Conservation (phyloP, 2,113 vertebrate species). For the Hippocampus abdominalis region DNA sequence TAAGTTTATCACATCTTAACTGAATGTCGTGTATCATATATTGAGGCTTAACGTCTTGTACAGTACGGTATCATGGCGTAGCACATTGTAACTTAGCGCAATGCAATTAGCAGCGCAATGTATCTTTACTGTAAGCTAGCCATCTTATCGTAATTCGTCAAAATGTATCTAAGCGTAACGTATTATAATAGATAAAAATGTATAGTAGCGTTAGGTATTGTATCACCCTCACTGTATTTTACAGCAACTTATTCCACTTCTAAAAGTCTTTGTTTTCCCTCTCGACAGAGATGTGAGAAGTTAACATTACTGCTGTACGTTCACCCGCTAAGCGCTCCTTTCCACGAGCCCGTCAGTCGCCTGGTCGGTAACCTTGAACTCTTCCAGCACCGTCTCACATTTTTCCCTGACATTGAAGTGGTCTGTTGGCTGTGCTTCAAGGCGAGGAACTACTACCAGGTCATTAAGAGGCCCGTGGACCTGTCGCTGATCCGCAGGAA, state of each 20-base stretch:
- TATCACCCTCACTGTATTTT: background rate
- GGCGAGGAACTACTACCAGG: slow-evolving; percentile 93
- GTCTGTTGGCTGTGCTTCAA: slow-evolving; percentile 57
- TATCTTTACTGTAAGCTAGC: too few relatives aligned
- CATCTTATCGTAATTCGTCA: too few relatives aligned
- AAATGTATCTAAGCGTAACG: too few relatives aligned
- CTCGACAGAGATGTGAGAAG: slow-evolving; percentile 86
- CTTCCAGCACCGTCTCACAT: background rate
- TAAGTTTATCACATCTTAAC: too few relatives aligned
- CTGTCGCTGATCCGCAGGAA: slow-evolving; percentile 84
- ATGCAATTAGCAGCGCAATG: too few relatives aligned
- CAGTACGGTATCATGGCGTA: too few relatives aligned
- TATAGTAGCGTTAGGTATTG: background rate
- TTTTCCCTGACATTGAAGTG: slow-evolving; percentile 2
- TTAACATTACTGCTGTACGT: slow-evolving; percentile 83
- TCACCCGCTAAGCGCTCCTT: slow-evolving; percentile 83
- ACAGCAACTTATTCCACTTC: background rate
- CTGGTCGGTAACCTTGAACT: slow-evolving; percentile 73
- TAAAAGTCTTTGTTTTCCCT: slow-evolving; percentile 8
- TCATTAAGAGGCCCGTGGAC: slow-evolving; percentile 90
- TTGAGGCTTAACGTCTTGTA: too few relatives aligned
- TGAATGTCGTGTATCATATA: too few relatives aligned
- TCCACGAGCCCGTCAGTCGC: slow-evolving; percentile 87
- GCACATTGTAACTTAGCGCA: too few relatives aligned
- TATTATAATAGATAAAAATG: background rate